These are phyloP conservation scores for Nesoenas mayeri DNA, from an alignment of 2,113 vertebrate species.

Conservation along the genomic window DNA sequence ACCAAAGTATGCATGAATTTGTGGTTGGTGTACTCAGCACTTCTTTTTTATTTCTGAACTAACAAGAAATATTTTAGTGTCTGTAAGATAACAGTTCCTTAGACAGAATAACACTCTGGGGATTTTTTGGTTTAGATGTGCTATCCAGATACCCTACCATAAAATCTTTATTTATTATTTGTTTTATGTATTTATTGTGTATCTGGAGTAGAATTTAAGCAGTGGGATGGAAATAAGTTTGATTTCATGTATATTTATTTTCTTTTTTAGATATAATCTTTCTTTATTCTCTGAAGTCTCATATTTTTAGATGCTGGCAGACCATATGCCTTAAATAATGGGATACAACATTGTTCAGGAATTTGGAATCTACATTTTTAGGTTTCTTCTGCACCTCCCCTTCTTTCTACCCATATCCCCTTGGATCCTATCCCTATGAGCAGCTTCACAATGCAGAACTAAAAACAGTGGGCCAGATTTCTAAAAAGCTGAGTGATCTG, in stretches of 20 bases:
- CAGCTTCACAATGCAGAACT: background rate
- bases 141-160: background rate
- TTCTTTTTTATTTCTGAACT: background rate
- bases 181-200: background rate
- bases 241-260: background rate
- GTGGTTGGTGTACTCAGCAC: background rate
- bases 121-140: background rate
- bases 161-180: background rate
- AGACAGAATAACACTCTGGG: background rate
- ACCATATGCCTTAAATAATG: background rate
- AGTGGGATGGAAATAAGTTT: background rate
- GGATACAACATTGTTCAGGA: background rate
- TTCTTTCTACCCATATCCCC: background rate
- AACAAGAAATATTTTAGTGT: background rate
- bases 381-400: background rate
- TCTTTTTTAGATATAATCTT: background rate
- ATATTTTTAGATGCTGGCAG: background rate
- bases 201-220: background rate
- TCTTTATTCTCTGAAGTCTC: background rate
- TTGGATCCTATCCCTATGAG: background rate
- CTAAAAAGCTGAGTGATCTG: rapidly evolving
- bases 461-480: background rate
- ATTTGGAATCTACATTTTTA: background rate
- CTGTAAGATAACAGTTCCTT: background rate
- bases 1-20: background rate